Evolutionary conservation across 2,113 vertebrate species (phyloP).

Genomic region (Halcyon malimbica): DNA sequence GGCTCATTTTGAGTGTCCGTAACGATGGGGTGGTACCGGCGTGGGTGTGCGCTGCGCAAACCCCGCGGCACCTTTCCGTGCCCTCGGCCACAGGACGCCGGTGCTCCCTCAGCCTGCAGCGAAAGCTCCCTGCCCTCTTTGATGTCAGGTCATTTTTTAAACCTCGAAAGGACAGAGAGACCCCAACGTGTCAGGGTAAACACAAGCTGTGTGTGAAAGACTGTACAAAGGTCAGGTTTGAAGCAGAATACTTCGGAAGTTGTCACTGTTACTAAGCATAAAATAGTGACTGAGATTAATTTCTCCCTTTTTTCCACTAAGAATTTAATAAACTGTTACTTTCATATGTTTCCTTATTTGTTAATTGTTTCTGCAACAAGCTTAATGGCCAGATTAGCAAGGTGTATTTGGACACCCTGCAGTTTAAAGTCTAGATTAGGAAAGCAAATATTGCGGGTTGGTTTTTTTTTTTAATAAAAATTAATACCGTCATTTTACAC

Average conservation of each 20-base stretch:
- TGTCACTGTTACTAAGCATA: not conserved
- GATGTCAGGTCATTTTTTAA: rapidly evolving
- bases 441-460: not conserved
- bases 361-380: not conserved
- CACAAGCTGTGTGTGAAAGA: not conserved
- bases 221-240: not conserved
- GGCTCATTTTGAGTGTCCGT: not conserved
- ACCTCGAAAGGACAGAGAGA: not conserved
- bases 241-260: not conserved
- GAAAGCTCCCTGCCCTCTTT: too few relatives aligned
- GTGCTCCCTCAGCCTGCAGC: not conserved
- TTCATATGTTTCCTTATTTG: not conserved
- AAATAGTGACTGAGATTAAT: not conserved
- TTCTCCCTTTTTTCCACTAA: not conserved
- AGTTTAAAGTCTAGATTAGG: not conserved
- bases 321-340: not conserved
- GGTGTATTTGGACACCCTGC: not conserved
- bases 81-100: not conserved
- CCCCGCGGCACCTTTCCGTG: rapidly evolving
- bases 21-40: not conserved
- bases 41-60: rapidly evolving
- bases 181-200: too few relatives aligned
- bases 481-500: rapidly evolving
- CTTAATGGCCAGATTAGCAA: not conserved
- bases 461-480: not conserved